Evolutionary conservation across 2,797 vertebrate genomes (phyloP), one percentile per base, ranked within the genome.

Genomic region (Pangasius mekongensis): DNA sequence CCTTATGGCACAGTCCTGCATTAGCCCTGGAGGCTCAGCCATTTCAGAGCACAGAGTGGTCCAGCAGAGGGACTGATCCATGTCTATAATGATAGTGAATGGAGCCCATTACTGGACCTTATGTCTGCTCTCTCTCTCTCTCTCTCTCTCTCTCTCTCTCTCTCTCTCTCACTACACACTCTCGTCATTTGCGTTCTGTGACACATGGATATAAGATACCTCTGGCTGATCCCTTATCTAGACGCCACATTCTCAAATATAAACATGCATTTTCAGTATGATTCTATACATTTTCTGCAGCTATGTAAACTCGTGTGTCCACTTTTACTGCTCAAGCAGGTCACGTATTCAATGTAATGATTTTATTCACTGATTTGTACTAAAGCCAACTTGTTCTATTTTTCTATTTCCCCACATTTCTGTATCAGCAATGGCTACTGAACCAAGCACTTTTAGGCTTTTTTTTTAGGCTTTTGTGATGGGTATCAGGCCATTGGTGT

Each of bases 51-150:
- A 16, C 16, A 76, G 30, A 64, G 52, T 66, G 14, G 67, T 88
- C 69, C 11, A 30, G 39, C 52, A 85, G 47, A 47, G 69, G 5
- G 27, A 84, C 22, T 43, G 20, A 56, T 20, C 10, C 49, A 73
- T 8, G 16, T 76, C 56, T 76, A 77, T 67, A 73, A 89, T 83
- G 60, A 89, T 9, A 86, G 52, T 71, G 62, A 88, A 80, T 81
- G 11, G 64, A 78, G 60, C 11, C 47, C 52, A 43, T 84, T 83
- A 69, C 43, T 49, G 43, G 30, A 16, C 47, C 54, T 80, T 36
- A 60, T 73, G 56, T 82, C 78, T 14, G 33, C 30, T 81, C 33
- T 39, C 20, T 39, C 20, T 30, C 2, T 30, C 14, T 77, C 74
- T 77, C 47, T 66, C 36, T 76, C 47, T 78, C 49, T 78, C n/a